Base-by-base conservation (phyloP, 2,888 invertebrate species). In the Mamestra brassicae region DNA sequence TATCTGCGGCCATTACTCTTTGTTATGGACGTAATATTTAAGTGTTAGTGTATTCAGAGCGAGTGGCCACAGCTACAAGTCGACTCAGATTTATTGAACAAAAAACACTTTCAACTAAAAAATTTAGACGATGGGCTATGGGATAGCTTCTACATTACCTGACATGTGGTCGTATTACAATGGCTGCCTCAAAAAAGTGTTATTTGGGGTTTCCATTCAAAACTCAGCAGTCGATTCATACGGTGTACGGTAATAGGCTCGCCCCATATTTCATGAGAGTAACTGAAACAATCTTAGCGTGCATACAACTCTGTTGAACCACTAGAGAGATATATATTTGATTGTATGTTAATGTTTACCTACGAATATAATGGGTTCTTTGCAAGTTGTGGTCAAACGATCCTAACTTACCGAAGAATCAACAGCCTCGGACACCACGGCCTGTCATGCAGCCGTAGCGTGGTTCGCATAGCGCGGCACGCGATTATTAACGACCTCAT, bases 1-100 rank as follows among this genome's bases (percentile, higher is more conserved):
- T 67, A 10, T 58, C n/a, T 67, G 34, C 13, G 47, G 1, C 38
- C 63, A 50, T 64, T 26, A 38, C 11, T 72, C 58, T 76, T 52
- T 17, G 17, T 42, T 47, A 64, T 5, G 17, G 17, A 36, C 62
- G 45, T 45, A n/a, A 61, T 57, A 62, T 36, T 38, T 36, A n/a
- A 42, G n/a, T 69, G 8, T 65, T 4, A 54, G 26, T 47, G 15
- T 54, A 60, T n/a, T 36, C 7, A 0, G 1, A 65, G 42, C 26
- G 13, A 13, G 54, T 10, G 34, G n/a, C 38, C 13, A 17, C 34
- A 55, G 17, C 7, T 3, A 10, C 50, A 3, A 55, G 26, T 26
- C 26, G 26, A 26, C 3, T 4, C 26, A 7, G 4, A 66, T 26
- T 26, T 55, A 26, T 45, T 42, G 17, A 52, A 57, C 45, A 13